Evolutionary conservation across 2,797 vertebrate species (phyloP), one percentile per base, ranked within the genome.

Genomic region (Poliocrania exsul): DNA sequence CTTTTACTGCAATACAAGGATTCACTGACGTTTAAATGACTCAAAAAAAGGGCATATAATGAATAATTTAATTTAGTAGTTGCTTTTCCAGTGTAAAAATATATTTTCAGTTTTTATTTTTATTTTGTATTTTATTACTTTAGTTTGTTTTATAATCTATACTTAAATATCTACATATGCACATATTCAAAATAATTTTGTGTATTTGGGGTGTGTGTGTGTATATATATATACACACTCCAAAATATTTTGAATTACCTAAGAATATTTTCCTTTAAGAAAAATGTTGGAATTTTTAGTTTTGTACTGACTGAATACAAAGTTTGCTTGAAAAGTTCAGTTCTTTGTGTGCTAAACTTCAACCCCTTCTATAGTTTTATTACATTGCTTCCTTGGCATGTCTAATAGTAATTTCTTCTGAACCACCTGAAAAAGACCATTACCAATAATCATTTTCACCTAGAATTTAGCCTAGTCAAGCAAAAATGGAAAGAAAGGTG

Each of bases 11-110:
- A 86, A 78, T 57, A 71, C 44, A 66, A 77, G 44, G 64, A 60
- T 95, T 82, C 82, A 51, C 60, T 77, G 78, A 75, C 85, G 87
- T 37, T 62, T 87, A 72, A 87, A 89, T 40, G n/a, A 28, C 67
- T 92, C 31, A 18, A 81, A 91, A 80, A 90, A 60, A 24, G 42
- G 33, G 61, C 49, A 78, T 5, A 79, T 71, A 90, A 58, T 58
- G 60, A 87, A 70, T 70, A 87, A 85, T 83, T 82, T 73, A 64
- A 83, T 80, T 81, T 66, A 77, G 31, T 15, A 49, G 31, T 31
- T 86, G 40, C 4, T 94, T 87, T 91, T 49, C 28, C 56, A 73
- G 31, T 35, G 23, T 64, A 83, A 66, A 88, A 93, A 44, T 58
- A 80, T 5, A 5, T 37, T 81, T 70, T 33, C 3, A 4, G 3